Evolutionary conservation across 2,113 vertebrate genomes (phyloP).

Genomic region (Numenius arquata): DNA sequence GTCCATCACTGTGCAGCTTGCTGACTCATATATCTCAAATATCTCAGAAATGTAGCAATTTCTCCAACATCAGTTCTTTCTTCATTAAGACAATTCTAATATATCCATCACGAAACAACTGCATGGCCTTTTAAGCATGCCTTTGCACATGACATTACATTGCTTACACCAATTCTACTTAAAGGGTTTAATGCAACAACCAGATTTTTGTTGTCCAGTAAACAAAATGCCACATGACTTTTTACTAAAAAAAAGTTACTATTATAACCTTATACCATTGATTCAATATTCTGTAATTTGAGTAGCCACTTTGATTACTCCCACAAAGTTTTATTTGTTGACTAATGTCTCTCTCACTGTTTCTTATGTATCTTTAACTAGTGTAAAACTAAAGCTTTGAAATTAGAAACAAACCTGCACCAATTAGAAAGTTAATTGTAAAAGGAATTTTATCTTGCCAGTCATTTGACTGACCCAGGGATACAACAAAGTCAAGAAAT

Average conservation of each 20-base stretch:
- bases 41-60: not conserved
- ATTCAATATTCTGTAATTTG: not conserved
- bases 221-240: not conserved
- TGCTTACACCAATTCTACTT: not conserved
- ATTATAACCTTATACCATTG: not conserved
- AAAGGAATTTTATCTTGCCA: not conserved
- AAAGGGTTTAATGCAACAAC: not conserved
- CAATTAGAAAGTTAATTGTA: not conserved
- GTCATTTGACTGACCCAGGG: not conserved
- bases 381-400: not conserved
- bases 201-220: not conserved
- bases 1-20: no score
- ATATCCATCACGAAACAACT: not conserved
- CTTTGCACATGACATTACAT: not conserved
- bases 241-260: not conserved
- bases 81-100: not conserved
- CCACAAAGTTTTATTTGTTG: not conserved
- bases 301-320: not conserved
- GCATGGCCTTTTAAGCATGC: not conserved
- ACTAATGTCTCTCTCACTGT: not conserved
- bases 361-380: not conserved
- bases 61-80: not conserved
- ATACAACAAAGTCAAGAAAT: not conserved
- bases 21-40: no score
- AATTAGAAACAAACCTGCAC: fast-evolving